Evolutionary conservation across 2,888 invertebrate genomes (phyloP), one percentile per base, ranked within the genome.

Genomic region (Hyppa rectilinea): DNA sequence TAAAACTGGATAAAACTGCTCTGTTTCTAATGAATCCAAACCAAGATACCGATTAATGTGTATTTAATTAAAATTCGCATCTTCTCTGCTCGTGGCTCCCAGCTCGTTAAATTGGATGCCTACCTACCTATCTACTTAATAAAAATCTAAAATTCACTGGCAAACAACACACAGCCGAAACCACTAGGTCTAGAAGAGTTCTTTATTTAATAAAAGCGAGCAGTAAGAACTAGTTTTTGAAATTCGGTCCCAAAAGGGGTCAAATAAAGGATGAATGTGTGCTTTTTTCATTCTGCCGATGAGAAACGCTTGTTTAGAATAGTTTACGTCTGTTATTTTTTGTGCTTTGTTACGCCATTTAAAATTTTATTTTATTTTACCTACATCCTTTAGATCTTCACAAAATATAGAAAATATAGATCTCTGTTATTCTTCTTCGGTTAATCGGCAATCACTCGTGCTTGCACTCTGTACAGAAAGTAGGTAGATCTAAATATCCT

Each of bases 1-100:
- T 36, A 47, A 31, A 70, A 45, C 74, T n/a, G 7, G 78, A 60
- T 29, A 12, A 50, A 20, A 60, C 71, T 49, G 55, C 40, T 76
- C 12, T 45, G 31, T 49, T 49, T 70, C 26, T 55, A 59, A 69
- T 34, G 10, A 55, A 77, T 40, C n/a, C 26, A n/a, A 69, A 60
- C 29, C 26, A 40, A 53, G 52, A 73, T 36, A 47, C 10, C 26
- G 58, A 34, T 20, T 26, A 58, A 52, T 26, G 34, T 20, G 38
- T 64, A 26, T 73, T 76, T 50, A 4, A 73, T 66, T 34, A 2
- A 40, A 59, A 76, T 40, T 59, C 14, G 23, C 34, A 53, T 76
- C 58, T 58, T 64, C 1, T 47, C 31, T 43, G 20, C 7, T 63
- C 17, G 31, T 26, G 45, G n/a, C n/a, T n/a, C n/a, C n/a, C n/a